phyloP scores from a whole-genome alignment of 1,140 invertebrate genomes.

The Bombus fervidus region DNA sequence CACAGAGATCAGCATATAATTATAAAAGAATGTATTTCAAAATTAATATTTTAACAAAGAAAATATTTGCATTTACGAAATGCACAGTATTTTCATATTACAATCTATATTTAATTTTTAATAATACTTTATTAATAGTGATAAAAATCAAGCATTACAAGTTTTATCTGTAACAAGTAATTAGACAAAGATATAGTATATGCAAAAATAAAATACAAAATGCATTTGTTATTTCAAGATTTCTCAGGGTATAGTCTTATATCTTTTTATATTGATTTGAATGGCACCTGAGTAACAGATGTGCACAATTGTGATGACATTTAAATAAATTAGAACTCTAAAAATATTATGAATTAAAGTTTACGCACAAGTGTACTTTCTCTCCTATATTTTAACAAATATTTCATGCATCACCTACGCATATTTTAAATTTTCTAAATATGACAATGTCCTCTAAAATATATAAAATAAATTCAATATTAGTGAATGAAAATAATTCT shows the following conservation, averaged over 20 bases:
- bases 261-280: slow-evolving; percentile 50
- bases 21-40: slow-evolving; percentile 4
- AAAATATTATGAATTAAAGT: slow-evolving; percentile 5
- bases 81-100: slow-evolving; percentile 3
- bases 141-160: background rate
- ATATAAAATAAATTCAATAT: background rate
- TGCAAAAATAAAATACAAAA: background rate
- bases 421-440: background rate
- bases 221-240: slow-evolving; percentile 26
- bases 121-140: background rate
- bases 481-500: background rate
- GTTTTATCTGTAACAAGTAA: background rate
- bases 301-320: slow-evolving; percentile 28
- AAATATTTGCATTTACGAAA: background rate
- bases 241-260: slow-evolving; percentile 51
- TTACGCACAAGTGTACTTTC: background rate
- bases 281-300: slow-evolving; percentile 31
- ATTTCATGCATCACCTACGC: background rate
- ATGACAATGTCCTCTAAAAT: background rate
- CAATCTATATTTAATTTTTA: slow-evolving; percentile 7
- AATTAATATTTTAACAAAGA: slow-evolving; percentile 7
- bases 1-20: background rate
- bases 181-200: background rate
- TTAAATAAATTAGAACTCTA: slow-evolving; percentile 34
- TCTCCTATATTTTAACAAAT: background rate